phyloP scores from a whole-genome alignment of 2,113 vertebrate species.

The Gymnocephalus cernua region DNA sequence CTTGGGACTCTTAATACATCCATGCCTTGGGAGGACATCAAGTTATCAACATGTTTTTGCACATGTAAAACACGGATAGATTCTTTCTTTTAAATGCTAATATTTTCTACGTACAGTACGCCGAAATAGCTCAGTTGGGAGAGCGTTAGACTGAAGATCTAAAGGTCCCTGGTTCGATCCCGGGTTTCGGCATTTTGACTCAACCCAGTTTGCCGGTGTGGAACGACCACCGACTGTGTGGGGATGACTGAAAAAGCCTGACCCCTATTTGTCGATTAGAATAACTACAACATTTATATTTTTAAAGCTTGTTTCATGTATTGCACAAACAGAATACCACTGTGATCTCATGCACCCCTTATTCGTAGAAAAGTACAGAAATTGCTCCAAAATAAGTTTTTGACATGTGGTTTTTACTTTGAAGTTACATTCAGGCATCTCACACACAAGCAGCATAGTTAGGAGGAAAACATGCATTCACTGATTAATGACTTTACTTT shows the following conservation, averaged over 20 bases:
- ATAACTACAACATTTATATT: rapidly evolving
- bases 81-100: no score
- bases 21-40: background rate
- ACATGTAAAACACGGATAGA: no score
- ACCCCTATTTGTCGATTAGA: background rate
- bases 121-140: constrained; percentile 78
- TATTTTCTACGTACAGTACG: background rate
- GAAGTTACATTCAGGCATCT: background rate
- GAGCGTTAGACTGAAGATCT: constrained; percentile 79
- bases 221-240: rapidly evolving
- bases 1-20: no score
- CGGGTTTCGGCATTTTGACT: constrained; percentile 78
- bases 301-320: rapidly evolving
- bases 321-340: background rate
- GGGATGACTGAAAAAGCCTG: rapidly evolving
- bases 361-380: background rate
- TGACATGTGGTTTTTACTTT: background rate
- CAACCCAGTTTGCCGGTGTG: rapidly evolving
- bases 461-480: background rate
- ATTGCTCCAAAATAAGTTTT: background rate
- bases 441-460: background rate
- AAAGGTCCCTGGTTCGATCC: constrained; percentile 81
- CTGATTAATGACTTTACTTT: background rate
- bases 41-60: no score
- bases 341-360: no score